Evolutionary conservation across 2,113 vertebrate species (phyloP).

Genomic region (Entosphenus tridentatus): DNA sequence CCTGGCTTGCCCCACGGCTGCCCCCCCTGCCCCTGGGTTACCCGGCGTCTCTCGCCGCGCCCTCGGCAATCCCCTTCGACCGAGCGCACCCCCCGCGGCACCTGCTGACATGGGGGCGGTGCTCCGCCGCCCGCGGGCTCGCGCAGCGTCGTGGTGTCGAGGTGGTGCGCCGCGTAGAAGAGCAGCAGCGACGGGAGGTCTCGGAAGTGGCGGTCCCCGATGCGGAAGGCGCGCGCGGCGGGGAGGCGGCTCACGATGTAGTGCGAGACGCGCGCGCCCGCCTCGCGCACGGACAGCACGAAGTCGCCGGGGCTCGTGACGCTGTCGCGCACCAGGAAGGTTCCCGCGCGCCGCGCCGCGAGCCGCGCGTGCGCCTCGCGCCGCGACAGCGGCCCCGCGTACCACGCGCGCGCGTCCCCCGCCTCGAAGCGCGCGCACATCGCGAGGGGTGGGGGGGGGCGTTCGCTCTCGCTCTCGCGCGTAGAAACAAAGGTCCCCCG

Average conservation of each 20-base stretch:
- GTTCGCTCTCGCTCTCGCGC: no score
- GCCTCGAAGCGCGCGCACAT: slow-evolving; percentile 6
- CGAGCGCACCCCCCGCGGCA: no score
- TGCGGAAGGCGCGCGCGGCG: background rate
- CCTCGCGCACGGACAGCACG: slow-evolving; percentile 6
- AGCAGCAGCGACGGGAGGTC: slow-evolving; percentile 1
- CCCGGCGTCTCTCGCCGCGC: background rate
- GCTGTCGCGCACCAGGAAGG: slow-evolving; percentile 5
- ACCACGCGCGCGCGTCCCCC: background rate
- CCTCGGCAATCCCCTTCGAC: background rate
- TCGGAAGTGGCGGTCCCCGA: slow-evolving; percentile 3
- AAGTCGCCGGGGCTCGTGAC: slow-evolving; percentile 2
- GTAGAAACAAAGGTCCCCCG: no score
- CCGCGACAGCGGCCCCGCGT: background rate
- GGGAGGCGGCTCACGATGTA: slow-evolving; percentile 5
- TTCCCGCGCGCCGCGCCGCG: slow-evolving; percentile 3
- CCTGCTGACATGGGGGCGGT: no score
- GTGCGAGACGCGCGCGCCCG: background rate
- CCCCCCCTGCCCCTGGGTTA: background rate
- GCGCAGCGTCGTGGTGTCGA: slow-evolving; percentile 5
- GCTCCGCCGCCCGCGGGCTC: background rate
- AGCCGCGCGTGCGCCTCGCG: slow-evolving; percentile 3
- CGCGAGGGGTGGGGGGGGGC: background rate
- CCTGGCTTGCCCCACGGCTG: background rate
- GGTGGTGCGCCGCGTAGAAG: slow-evolving; percentile 2